Base-by-base conservation (phyloP, 2,797 vertebrate species). In the Trachurus trachurus region DNA sequence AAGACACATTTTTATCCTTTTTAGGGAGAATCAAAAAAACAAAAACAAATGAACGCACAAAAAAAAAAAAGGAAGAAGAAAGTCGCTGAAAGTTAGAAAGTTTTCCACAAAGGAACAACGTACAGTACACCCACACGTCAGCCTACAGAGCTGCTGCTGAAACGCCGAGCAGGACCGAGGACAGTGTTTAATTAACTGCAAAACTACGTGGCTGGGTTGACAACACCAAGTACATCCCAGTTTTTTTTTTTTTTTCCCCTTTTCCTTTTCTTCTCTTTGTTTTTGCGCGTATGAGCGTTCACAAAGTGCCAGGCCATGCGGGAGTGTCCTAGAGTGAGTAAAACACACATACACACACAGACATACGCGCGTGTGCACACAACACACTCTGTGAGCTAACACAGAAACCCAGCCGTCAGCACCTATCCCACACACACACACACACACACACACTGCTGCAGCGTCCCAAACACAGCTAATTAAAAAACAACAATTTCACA, bases 401-500 rank as follows among this genome's bases (percentile, higher is more conserved):
- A 86, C 81, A 91, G 89, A 94, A 95, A 94, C 71, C 87, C 78
- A 92, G 89, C 88, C 92, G 93, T 96, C 95, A 96, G 95, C 95
- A 93, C 94, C 91, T 94, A 89, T 87, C 81, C 74, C 26, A 26
- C 26, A 26, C 26, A 67, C 75, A 74, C 82, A 70, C 39, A 63
- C 53, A 56, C 47, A 49, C 49, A 34, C 71, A 60, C 64, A 84
- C 88, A 76, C 82, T 65, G 85, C 86, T 75, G 90, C 88, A 81
- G 84, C 85, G 90, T 91, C 88, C 92, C 85, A 70, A 94, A 90
- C 90, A 90, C 75, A 79, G 91, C 93, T 96, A 96, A 96, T 96
- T 96, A 96, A 96, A 95, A 95, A 95, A 95, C 94, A 95, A 96
- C 94, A 96, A 93, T 93, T 95, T 93, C 92, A 94, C 92, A 93